Percentiles rank a stretch among this genome's conserved stretches.
These are phyloP conservation scores for Charadrius vociferus DNA, from an alignment of 2,113 vertebrate genomes.

Conservation along the genomic window DNA sequence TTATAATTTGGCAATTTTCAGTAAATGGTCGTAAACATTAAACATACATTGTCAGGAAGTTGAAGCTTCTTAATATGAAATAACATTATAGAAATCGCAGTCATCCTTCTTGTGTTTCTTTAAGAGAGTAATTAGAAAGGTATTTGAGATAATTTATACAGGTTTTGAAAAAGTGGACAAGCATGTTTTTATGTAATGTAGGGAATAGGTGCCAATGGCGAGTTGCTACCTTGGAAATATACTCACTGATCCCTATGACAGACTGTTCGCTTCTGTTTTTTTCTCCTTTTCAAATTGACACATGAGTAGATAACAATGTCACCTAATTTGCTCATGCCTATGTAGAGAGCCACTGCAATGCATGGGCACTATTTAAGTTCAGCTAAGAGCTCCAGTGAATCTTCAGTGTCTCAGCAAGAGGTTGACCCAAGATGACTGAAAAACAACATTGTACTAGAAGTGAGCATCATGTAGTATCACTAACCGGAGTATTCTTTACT, in stretches of 20 bases:
- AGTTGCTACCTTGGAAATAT: not conserved
- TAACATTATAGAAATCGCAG: not conserved
- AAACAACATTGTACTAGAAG: not conserved
- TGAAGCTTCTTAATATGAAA: not conserved
- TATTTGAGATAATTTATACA: not conserved
- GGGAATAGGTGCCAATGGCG: not conserved
- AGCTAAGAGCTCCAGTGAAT: not conserved
- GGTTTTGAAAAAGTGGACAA: not conserved
- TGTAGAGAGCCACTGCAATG: not conserved
- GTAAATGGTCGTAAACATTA: not conserved
- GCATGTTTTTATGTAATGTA: not conserved
- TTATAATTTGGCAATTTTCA: not conserved
- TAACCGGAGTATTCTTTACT: conserved; percentile 63
- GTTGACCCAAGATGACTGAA: not conserved
- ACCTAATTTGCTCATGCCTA: not conserved
- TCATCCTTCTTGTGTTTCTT: not conserved
- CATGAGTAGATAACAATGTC: not conserved
- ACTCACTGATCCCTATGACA: not conserved
- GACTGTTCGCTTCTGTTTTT: not conserved
- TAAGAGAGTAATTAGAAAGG: not conserved
- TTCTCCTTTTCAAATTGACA: not conserved
- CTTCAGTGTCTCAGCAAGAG: not conserved
- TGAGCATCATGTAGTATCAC: not conserved
- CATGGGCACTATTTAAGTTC: not conserved
- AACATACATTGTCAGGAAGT: not conserved